Evolutionary conservation across 2,888 invertebrate species (phyloP), one percentile per base, ranked within the genome.

Genomic region (Caenorhabditis sp.): DNA sequence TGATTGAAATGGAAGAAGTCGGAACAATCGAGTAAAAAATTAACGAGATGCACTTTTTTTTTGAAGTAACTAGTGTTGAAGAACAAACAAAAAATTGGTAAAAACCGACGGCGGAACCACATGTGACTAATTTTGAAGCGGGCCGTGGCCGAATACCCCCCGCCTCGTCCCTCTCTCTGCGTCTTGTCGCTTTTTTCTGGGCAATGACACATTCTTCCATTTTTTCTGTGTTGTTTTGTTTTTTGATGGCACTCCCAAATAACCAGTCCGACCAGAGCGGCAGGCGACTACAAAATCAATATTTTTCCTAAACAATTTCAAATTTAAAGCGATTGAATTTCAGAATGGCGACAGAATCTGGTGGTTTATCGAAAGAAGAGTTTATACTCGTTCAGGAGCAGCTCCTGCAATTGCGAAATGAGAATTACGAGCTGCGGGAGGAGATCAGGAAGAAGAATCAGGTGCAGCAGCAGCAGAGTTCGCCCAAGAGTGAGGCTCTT

Each of bases 371-470:
- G n/a, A 55, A 55, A 26, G 78, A 79, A 20, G 81, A 82, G 45
- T 82, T 82, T 62, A 45, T 80, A 2, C 46, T 63, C 1, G 32
- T 82, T 3, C 82, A 82, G 26, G 79, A 82, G 39, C 80, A 82
- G 32, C 58, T 82, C 7, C 37, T 82, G 11, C 72, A 79, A 27
- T 52, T 82, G 59, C 53, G 76, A 43, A 82, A 80, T 39, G 30
- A 68, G 6, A 82, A 82, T 70, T 82, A 82, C 56, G 79, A 80
- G 62, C 48, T 82, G 22, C 55, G 70, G 56, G 80, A 79, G 15
- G 74, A 78, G 27, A 35, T 80, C n/a, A 70, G 48, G 13, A 78
- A 72, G 58, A 77, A 74, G 27, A 63, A 41, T 6, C 52, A 17
- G 4, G 24, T n/a, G 48, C 45, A 8, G 63, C n/a, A n/a, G n/a